Percentiles rank a stretch among this genome's conserved stretches.
Conservation (phyloP, 2,113 vertebrate genomes). For the Caloenas nicobarica region DNA sequence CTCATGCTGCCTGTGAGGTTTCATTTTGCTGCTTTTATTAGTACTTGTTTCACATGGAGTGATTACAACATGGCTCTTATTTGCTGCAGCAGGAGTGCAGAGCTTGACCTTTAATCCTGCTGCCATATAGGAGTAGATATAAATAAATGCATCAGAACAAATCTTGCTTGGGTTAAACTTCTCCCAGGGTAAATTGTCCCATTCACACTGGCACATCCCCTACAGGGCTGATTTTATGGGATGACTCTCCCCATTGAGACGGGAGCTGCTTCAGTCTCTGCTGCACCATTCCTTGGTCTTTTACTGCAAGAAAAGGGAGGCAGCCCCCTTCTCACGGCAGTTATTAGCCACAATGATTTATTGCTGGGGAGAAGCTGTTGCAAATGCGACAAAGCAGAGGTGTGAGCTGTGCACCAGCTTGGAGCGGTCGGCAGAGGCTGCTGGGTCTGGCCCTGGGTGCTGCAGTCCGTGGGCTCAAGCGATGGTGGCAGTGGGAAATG, state of each 20-base stretch:
- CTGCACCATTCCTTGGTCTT: background rate
- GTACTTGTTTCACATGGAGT: fast-evolving
- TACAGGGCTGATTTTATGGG: background rate
- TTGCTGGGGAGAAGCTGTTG: background rate
- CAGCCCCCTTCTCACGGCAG: background rate
- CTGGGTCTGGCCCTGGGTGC: background rate
- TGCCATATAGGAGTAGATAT: fast-evolving
- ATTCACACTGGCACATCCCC: too few relatives aligned
- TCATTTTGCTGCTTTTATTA: background rate
- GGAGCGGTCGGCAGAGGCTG: too few relatives aligned
- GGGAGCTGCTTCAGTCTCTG: background rate
- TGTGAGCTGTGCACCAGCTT: too few relatives aligned
- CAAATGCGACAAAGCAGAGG: fast-evolving
- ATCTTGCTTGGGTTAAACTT: background rate
- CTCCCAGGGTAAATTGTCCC: background rate
- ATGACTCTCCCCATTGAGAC: fast-evolving
- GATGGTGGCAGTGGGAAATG: fast-evolving
- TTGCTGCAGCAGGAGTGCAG: background rate
- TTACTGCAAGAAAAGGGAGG: background rate
- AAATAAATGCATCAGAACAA: background rate
- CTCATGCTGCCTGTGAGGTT: background rate
- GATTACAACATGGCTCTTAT: background rate
- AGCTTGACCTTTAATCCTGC: background rate
- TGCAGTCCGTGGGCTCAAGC: fast-evolving
- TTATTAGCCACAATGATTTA: fast-evolving